phyloP scores from a whole-genome alignment of 1,140 invertebrate species.

The Drosophila malerkotliana region DNA sequence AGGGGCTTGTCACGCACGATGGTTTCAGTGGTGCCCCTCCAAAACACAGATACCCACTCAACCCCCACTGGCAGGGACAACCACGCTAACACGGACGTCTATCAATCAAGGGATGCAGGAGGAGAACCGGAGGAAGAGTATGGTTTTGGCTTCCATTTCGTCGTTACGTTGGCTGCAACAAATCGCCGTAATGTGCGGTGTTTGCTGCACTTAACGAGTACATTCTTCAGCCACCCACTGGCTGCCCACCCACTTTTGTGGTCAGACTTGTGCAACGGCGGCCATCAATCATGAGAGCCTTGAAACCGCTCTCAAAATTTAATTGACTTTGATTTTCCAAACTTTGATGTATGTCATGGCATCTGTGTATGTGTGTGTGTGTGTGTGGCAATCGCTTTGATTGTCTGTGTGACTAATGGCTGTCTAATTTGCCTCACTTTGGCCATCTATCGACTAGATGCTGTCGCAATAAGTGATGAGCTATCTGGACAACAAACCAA shows the following conservation, averaged over 20 bases:
- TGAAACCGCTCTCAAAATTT: slow-evolving; percentile 68
- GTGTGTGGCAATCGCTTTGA: neutral
- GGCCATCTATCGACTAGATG: neutral
- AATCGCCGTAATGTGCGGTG: slow-evolving; percentile 72
- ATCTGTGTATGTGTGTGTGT: neutral
- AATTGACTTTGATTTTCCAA: slow-evolving; percentile 73
- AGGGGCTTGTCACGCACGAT: slow-evolving; percentile 44
- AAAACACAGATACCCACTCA: slow-evolving; percentile 16
- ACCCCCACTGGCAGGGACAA: neutral
- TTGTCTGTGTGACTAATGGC: slow-evolving; percentile 12
- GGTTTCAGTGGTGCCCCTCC: slow-evolving; percentile 37
- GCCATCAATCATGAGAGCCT: slow-evolving; percentile 61
- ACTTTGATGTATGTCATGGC: slow-evolving; percentile 26
- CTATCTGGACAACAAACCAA: neutral
- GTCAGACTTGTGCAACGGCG: slow-evolving; percentile 55
- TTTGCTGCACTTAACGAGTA: slow-evolving; percentile 74
- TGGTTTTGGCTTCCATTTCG: slow-evolving; percentile 52
- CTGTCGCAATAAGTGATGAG: neutral
- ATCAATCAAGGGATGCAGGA: slow-evolving; percentile 56
- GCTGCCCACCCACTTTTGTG: slow-evolving; percentile 22
- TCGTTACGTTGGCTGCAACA: slow-evolving; percentile 51
- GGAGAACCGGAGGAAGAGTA: slow-evolving; percentile 3
- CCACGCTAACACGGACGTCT: slow-evolving; percentile 40
- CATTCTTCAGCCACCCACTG: slow-evolving; percentile 13
- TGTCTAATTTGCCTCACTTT: slow-evolving; percentile 59